phyloP scores from a whole-genome alignment of 1,140 invertebrate species.

The Polypedilum vanderplanki region DNA sequence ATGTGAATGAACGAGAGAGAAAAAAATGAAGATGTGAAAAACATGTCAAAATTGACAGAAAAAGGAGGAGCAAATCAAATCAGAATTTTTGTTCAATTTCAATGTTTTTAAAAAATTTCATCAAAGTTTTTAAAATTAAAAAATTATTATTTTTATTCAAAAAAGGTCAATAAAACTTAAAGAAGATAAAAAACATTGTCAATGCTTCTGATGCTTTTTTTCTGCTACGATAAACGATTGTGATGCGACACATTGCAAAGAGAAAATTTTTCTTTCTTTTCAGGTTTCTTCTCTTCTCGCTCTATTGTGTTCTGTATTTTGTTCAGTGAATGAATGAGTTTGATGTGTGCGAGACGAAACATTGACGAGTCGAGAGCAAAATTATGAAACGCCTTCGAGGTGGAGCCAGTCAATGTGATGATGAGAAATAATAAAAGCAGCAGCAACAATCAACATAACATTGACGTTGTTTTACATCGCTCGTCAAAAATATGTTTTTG shows the following conservation, averaged over 20 bases:
- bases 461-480: background rate
- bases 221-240: background rate
- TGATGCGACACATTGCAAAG: background rate
- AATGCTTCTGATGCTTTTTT: background rate
- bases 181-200: background rate
- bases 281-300: background rate
- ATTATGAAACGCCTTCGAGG: constrained; percentile 27
- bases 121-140: background rate
- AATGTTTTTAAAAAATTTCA: background rate
- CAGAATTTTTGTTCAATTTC: background rate
- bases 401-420: constrained; percentile 2
- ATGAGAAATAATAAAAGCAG: constrained; percentile 7
- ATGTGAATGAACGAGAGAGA: background rate
- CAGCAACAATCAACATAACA: constrained; percentile 15
- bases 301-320: too few relatives aligned
- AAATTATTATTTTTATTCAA: background rate
- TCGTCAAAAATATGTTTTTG: background rate
- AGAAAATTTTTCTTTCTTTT: too few relatives aligned
- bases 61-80: constrained; percentile 26
- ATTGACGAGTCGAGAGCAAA: constrained; percentile 20
- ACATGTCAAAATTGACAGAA: constrained; percentile 26
- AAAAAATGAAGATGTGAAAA: background rate
- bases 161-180: background rate
- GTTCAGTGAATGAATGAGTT: background rate
- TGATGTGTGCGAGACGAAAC: background rate